Percentiles rank a stretch among this genome's conserved stretches.
phyloP scores from a whole-genome alignment of 2,888 invertebrate genomes.

The Drosophila cracens region DNA sequence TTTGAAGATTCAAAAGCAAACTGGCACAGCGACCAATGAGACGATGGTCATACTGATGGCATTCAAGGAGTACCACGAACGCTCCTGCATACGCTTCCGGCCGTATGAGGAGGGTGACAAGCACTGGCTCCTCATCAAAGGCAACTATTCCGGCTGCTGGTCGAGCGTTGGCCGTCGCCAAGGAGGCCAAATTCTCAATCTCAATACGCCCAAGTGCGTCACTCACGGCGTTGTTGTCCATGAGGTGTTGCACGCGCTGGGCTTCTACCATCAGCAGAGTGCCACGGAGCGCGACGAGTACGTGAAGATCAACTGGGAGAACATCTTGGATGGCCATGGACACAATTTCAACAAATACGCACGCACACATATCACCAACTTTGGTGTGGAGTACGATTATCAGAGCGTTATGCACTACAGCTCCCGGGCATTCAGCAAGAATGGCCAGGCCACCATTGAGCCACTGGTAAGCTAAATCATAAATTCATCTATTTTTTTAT shows the following conservation, averaged over 20 bases:
- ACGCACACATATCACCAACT: conserved; percentile 88
- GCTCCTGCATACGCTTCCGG: conserved; percentile 88
- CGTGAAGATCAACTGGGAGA: conserved; percentile 90
- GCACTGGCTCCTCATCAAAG: conserved; percentile 87
- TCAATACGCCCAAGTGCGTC: conserved; percentile 87
- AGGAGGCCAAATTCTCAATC: conserved; percentile 87
- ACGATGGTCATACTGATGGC: conserved; percentile 86
- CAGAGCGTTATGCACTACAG: conserved; percentile 91
- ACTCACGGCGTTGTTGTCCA: conserved; percentile 89
- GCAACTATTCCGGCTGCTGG: conserved; percentile 87
- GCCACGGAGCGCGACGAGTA: conserved; percentile 91
- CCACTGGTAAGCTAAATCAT: conserved; percentile 84
- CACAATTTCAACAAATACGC: conserved; percentile 89
- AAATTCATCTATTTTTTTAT: not conserved
- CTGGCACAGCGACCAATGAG: conserved; percentile 83
- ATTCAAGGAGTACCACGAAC: conserved; percentile 87
- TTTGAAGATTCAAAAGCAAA: conserved; percentile 27
- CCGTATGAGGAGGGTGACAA: conserved; percentile 86
- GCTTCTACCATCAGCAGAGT: conserved; percentile 94
- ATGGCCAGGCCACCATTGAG: conserved; percentile 88
- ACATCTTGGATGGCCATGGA: conserved; percentile 86
- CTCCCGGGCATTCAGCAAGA: conserved; percentile 88
- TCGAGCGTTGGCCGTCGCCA: conserved; percentile 88
- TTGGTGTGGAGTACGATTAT: conserved; percentile 89
- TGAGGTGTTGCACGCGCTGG: conserved; percentile 92